Base-by-base conservation (phyloP, 1,140 invertebrate genomes). In the Drosophila equinoxialis region DNA sequence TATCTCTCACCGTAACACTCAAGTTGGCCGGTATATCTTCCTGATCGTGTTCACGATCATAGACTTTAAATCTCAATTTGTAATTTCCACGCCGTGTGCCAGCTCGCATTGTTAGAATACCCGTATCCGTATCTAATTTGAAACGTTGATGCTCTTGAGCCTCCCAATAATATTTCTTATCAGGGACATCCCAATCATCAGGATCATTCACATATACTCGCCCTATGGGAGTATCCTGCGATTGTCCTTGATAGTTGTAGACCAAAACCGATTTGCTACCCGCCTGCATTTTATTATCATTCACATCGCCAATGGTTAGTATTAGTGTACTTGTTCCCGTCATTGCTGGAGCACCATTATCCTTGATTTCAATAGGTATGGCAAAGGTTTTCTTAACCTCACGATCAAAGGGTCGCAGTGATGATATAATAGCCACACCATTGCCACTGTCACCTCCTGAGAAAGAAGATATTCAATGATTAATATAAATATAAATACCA, bases 131-230 rank as follows among this genome's bases (percentile, higher is more conserved):
- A 78, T 95, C 93, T 6, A 95, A 77, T 13, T 93, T 93, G 80
- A 95, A 95, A 65, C 94, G 92, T 10, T 93, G 93, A 65, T 93
- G 81, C 66, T 93, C 94, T 63, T 92, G 90, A 6, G 93, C 92
- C 65, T 93, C 92, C 94, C 94, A 95, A 59, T 93, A 94, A 87
- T 95, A 96, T 26, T 94, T 94, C 84, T 96, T 96, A 78, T 96
- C 95, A 1, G 93, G 93, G 14, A 95, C 90, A 92, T 96, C 95
- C 95, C 95, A 96, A 78, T 96, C 95, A 90, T 96, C 95, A 8
- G 94, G 91, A 91, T 96, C 95, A 77, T 95, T 93, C 2, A 95
- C 94, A 87, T 95, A 95, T 6, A 95, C 95, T 61, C 94, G 92
- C 1, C 95, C 95, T 60, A 96, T 95, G 41, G 93, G 93, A 23